phyloP scores from a whole-genome alignment of 1,140 invertebrate genomes.

The Nasonia vitripennis region DNA sequence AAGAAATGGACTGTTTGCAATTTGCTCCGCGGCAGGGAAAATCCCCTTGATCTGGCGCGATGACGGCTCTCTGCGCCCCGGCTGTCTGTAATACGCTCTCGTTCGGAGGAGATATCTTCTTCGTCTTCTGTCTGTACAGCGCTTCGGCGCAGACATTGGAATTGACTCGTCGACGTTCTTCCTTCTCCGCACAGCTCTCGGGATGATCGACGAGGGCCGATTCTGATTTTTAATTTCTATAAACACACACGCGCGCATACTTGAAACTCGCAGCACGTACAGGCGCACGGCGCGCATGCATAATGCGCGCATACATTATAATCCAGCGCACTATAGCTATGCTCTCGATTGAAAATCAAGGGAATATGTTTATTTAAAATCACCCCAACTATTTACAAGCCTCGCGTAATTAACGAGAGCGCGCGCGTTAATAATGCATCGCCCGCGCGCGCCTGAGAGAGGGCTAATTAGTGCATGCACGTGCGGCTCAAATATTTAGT shows the following conservation, averaged over 20 bases:
- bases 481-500: background rate
- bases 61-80: constrained; percentile 7
- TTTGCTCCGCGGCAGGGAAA: background rate
- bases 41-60: constrained; percentile 24
- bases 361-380: background rate
- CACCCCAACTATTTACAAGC: background rate
- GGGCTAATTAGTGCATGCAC: background rate
- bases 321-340: background rate
- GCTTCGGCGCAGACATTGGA: background rate
- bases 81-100: background rate
- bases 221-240: background rate
- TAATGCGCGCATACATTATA: background rate
- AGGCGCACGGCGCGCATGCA: background rate
- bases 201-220: background rate
- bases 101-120: background rate
- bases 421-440: background rate
- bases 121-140: background rate
- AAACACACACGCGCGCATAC: too few species aligned
- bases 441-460: too few species aligned
- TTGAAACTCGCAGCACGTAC: background rate
- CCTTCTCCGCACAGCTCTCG: too few species aligned
- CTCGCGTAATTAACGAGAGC: background rate
- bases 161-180: background rate
- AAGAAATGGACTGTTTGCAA: constrained; percentile 34
- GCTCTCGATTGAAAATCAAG: background rate